Evolutionary conservation across 1,140 invertebrate genomes (phyloP).

Genomic region (Carcinoscorpius rotundicauda): DNA sequence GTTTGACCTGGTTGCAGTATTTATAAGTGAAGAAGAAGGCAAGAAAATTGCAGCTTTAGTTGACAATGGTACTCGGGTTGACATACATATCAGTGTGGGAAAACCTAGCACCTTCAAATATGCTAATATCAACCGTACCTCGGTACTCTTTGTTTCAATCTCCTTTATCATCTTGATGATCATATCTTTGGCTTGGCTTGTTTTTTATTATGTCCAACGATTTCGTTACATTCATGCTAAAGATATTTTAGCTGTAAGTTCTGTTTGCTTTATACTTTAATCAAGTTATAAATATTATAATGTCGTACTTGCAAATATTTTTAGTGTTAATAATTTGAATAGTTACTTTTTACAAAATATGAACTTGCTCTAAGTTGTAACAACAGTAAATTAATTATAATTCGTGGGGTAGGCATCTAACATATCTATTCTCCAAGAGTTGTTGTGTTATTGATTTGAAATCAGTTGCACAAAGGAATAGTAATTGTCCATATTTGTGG

Average conservation of each 20-base stretch:
- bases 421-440: too few species aligned
- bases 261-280: not conserved
- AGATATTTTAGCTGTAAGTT: slow-evolving; percentile 55
- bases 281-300: too few species aligned
- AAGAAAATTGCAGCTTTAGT: slow-evolving; percentile 51
- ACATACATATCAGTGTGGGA: slow-evolving; percentile 50
- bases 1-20: slow-evolving; percentile 57
- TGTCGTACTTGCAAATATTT: too few species aligned
- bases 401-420: too few species aligned
- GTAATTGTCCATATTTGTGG: too few species aligned
- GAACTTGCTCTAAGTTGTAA: not conserved
- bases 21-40: slow-evolving; percentile 60
- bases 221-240: slow-evolving; percentile 87
- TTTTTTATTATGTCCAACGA: slow-evolving; percentile 87
- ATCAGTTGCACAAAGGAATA: too few species aligned
- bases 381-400: too few species aligned
- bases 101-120: slow-evolving; percentile 41
- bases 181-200: slow-evolving; percentile 81
- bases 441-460: too few species aligned
- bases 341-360: slow-evolving; percentile 4
- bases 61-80: slow-evolving; percentile 50
- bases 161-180: slow-evolving; percentile 91
- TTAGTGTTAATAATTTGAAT: slow-evolving; percentile 2
- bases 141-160: slow-evolving; percentile 82
- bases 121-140: slow-evolving; percentile 57